Evolutionary conservation across 2,888 invertebrate species (phyloP).

Genomic region (Tachystola acroxantha): DNA sequence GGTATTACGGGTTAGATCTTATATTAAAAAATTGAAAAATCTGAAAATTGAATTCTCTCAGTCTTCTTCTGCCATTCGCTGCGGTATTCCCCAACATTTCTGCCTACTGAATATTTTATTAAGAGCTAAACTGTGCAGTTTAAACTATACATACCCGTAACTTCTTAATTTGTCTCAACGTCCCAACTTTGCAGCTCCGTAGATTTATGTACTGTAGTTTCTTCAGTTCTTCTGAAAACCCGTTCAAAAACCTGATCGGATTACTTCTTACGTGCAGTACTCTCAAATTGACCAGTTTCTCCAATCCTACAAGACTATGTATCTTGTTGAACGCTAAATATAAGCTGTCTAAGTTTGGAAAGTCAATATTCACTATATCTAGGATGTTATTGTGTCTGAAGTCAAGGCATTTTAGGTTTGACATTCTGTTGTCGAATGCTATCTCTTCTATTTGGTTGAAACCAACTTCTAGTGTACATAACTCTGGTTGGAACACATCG

Average conservation of each 20-base stretch:
- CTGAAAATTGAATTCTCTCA: too few species aligned
- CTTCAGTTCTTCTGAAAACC: constrained; percentile 56
- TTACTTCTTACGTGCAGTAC: constrained; percentile 87
- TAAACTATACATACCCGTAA: constrained; percentile 60
- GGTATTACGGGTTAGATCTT: too few species aligned
- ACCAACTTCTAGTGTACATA: constrained; percentile 76
- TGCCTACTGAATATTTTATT: too few species aligned
- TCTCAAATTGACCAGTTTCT: constrained; percentile 77
- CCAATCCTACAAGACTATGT: constrained; percentile 78
- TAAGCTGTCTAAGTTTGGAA: constrained; percentile 80
- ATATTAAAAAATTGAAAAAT: too few species aligned
- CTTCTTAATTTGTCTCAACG: constrained; percentile 74
- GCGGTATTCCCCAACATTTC: too few species aligned
- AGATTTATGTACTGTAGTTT: constrained; percentile 78
- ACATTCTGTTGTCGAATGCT: constrained; percentile 41
- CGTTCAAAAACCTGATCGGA: constrained; percentile 70
- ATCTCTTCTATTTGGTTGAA: constrained; percentile 58
- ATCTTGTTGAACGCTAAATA: constrained; percentile 88
- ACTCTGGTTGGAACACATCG: constrained; percentile 73
- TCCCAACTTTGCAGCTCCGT: constrained; percentile 71
- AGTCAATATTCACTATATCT: constrained; percentile 59
- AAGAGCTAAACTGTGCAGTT: too few species aligned
- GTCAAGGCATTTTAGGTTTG: constrained; percentile 71
- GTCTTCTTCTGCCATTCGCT: too few species aligned
- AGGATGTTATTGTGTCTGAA: constrained; percentile 69